Percentiles rank a stretch among this genome's conserved stretches.
Conservation (phyloP, 2,797 vertebrate genomes). For the Oryzias dopingdopingensis region DNA sequence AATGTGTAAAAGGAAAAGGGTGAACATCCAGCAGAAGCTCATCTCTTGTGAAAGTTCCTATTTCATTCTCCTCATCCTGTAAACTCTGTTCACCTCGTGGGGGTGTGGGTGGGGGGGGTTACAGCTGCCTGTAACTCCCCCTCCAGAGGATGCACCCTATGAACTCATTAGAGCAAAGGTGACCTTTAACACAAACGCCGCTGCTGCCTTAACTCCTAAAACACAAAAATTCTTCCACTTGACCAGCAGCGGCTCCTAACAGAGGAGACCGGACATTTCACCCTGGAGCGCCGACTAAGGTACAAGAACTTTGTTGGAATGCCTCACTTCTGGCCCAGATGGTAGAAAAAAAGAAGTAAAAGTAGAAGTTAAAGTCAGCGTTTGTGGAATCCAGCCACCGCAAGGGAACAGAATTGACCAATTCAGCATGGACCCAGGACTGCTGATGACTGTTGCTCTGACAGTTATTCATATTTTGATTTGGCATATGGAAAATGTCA, state of each 20-base stretch:
- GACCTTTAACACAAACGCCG: constrained; percentile 31
- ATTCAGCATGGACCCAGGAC: constrained; percentile 24
- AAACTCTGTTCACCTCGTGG: constrained; percentile 13
- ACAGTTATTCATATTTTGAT: constrained; percentile 11
- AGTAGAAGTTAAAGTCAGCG: background rate
- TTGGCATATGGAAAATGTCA: no score
- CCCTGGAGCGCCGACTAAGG: background rate
- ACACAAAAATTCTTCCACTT: constrained; percentile 23
- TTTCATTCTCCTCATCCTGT: no score
- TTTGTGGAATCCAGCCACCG: no score
- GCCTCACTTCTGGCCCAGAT: constrained; percentile 22
- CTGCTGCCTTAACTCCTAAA: constrained; percentile 31
- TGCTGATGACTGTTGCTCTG: background rate
- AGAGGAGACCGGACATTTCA: constrained; percentile 23
- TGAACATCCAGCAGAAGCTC: no score
- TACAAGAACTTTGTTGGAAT: background rate
- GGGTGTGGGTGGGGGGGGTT: constrained; percentile 31
- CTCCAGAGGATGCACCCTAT: constrained; percentile 31
- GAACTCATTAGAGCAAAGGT: constrained; percentile 69
- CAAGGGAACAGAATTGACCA: constrained; percentile 32
- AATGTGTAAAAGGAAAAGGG: no score
- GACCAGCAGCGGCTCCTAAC: constrained; percentile 8
- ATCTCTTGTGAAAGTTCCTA: no score
- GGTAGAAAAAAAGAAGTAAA: background rate
- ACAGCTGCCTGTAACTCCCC: constrained; percentile 48